These are phyloP conservation scores for Babylonia areolata DNA, from an alignment of 1,140 invertebrate species.

Conservation along the genomic window DNA sequence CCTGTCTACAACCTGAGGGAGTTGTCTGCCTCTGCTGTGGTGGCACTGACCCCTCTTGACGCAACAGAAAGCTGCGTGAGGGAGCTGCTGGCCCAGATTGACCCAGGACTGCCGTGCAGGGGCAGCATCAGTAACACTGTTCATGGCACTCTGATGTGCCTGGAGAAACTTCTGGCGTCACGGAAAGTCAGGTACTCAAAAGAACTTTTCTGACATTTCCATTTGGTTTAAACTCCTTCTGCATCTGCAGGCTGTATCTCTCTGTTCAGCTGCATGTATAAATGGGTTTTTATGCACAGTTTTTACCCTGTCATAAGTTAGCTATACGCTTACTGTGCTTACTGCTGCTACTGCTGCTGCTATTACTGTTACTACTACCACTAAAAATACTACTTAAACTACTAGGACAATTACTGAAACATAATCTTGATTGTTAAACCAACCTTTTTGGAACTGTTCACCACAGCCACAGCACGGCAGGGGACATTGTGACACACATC, in stretches of 20 bases:
- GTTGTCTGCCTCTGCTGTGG: conserved; percentile 62
- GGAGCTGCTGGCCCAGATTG: conserved; percentile 30
- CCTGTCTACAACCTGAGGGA: conserved; percentile 66
- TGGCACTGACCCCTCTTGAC: conserved; percentile 58
- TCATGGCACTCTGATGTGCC: conserved; percentile 49
- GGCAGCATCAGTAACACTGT: conserved; percentile 26
- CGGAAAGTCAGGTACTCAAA: conserved; percentile 28
- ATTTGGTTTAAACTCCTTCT: too few species aligned
- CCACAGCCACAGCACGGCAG: background rate
- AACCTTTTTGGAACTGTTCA: too few species aligned
- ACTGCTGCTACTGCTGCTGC: too few species aligned
- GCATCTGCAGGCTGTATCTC: too few species aligned
- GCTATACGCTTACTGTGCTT: too few species aligned
- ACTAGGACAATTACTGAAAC: too few species aligned
- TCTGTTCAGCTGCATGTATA: too few species aligned
- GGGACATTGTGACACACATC: background rate
- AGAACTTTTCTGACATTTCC: background rate
- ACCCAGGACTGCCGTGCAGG: background rate
- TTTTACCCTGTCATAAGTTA: too few species aligned
- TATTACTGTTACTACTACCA: too few species aligned
- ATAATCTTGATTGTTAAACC: too few species aligned
- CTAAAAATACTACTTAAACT: too few species aligned
- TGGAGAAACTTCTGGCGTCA: conserved; percentile 47
- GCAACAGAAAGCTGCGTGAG: conserved; percentile 35
- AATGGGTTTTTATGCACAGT: too few species aligned